Base-by-base conservation (phyloP, 2,113 vertebrate genomes). In the Stegastes partitus region DNA sequence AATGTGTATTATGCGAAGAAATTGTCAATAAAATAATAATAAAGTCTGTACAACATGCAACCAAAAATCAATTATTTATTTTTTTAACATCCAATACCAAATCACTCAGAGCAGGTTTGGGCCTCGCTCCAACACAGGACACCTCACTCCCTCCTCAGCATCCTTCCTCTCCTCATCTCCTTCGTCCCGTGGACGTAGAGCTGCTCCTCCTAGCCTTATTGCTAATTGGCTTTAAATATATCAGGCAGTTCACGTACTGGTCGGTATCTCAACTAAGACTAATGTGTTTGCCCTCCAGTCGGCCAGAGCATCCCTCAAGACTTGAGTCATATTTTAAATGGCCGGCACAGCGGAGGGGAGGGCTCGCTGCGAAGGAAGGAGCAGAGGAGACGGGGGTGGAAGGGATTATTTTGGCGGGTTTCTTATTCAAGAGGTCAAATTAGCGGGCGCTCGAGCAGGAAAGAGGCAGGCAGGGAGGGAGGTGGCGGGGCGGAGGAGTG, bases 141-240 rank as follows among this genome's bases (percentile, higher is more conserved):
- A 26, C 22, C 44, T 49, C 58, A 51, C 31, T 74, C 55, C 21
- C 28, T 23, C 0, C 25, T 64, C 23, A 10, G 7, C 21, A 16
- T 15, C 22, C 68, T 42, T 8, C 4, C 11, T 55, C 77, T 54
- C 39, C 8, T 67, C 65, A 50, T 68, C 75, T 39, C 71, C 69
- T 66, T 65, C 44, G 56, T 68, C 75, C 78, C 21, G 65, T 47
- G 78, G 69, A 68, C 15, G 31, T 55, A 82, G 71, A 79, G 42
- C 65, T 72, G 61, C 71, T 74, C 68, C 61, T 78, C 82, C 57
- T 77, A 57, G 78, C 87, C 82, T 81, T 70, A 62, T 76, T 67
- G 79, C 80, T 93, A 93, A 94, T 93, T 90, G 93, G 90, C 87
- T 92, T 91, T 92, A 93, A 92, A 93, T 89, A 93, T 91, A 94